Conservation (phyloP, 2,797 vertebrate genomes). For the Platyrinchus mystaceus region DNA sequence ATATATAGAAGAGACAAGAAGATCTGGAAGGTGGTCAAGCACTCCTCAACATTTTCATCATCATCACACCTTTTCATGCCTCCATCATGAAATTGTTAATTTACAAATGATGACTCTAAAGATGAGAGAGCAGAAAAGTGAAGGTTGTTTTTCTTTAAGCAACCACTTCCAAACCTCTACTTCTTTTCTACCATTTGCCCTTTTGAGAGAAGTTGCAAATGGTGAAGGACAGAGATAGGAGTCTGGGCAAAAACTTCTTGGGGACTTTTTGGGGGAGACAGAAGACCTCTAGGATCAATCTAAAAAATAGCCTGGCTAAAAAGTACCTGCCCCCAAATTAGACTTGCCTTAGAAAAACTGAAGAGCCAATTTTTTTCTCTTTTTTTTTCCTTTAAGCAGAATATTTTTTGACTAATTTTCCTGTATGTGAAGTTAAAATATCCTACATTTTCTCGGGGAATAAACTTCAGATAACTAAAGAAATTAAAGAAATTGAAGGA, state of each 20-base stretch:
- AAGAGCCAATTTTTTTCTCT: background rate
- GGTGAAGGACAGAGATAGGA: background rate
- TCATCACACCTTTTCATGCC: background rate
- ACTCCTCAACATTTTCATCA: background rate
- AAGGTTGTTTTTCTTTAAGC: constrained; percentile 1
- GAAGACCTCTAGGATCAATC: background rate
- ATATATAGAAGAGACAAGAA: background rate
- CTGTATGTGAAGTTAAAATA: background rate
- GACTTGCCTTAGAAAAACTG: background rate
- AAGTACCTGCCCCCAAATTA: background rate
- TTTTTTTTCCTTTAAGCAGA: background rate
- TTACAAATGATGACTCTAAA: background rate
- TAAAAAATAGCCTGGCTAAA: background rate
- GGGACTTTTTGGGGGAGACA: background rate
- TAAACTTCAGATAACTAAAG: background rate
- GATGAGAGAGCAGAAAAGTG: background rate
- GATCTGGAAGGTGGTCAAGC: background rate
- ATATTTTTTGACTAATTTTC: accelerated
- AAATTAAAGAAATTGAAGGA: background rate
- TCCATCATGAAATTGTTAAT: background rate
- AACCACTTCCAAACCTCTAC: background rate
- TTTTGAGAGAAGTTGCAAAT: background rate
- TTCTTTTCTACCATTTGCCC: background rate
- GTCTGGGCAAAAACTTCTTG: background rate
- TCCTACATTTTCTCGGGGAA: background rate